These are phyloP conservation scores for Lagodon rhomboides DNA, from an alignment of 2,797 vertebrate genomes.

Conservation along the genomic window DNA sequence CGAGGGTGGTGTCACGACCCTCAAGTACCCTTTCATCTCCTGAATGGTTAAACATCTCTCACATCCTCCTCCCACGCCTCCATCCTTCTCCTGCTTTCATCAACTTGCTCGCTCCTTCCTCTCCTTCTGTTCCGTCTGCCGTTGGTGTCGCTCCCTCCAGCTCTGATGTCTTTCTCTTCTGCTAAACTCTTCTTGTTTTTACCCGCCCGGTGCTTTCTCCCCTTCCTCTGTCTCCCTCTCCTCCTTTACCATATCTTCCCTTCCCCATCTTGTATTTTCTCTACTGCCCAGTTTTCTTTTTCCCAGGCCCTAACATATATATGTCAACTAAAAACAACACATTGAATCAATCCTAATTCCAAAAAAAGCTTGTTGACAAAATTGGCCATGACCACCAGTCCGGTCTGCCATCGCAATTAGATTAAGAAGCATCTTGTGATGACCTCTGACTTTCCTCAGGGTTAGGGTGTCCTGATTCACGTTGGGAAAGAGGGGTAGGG, in stretches of 20 bases:
- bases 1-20: constrained; percentile 54
- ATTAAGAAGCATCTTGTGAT: constrained; percentile 9
- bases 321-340: not conserved
- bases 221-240: not conserved
- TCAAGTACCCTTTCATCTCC: constrained; percentile 64
- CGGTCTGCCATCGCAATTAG: constrained; percentile 33
- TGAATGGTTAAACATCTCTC: constrained; percentile 59
- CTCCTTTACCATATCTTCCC: not conserved
- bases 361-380: constrained; percentile 17
- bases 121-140: constrained; percentile 1
- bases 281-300: not conserved
- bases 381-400: constrained; percentile 24
- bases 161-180: constrained; percentile 20
- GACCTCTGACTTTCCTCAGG: constrained; percentile 9
- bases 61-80: constrained; percentile 37
- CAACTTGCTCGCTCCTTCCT: not conserved
- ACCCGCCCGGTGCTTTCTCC: not conserved
- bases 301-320: not conserved
- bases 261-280: too few species aligned
- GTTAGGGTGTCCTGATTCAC: too few species aligned
- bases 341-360: constrained; percentile 26
- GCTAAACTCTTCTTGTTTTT: constrained; percentile 6
- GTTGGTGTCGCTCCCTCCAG: constrained; percentile 13
- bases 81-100: constrained; percentile 39
- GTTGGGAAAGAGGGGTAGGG: too few species aligned